Base-by-base conservation (phyloP, 1,140 invertebrate genomes). In the Chrysomallon squamiferum region DNA sequence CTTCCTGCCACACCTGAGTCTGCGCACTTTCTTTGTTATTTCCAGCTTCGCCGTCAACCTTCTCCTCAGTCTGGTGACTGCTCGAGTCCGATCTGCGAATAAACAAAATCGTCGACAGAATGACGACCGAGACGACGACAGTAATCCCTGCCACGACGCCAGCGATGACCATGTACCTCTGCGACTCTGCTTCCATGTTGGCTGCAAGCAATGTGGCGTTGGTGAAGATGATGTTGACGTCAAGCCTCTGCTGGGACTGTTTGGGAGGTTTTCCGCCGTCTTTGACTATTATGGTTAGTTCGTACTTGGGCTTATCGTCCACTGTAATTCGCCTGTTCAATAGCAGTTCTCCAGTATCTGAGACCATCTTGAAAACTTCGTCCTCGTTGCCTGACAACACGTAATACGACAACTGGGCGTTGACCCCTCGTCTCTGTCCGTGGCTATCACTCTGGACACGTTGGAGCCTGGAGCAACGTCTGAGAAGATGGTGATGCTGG, bases 311-410 rank as follows among this genome's bases (percentile, higher is more conserved):
- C 22, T 71, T 68, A 29, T 75, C 72, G 2, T 38, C 59, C 0
- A 66, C 63, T 20, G 64, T 65, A 25, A 74, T 62, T 3, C 61
- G 62, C 59, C 69, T 69, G 3, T 52, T 50, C 27, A 80, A 63
- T 9, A 59, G 71, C 27, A 82, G 57, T 43, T 71, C 58, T 13
- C 80, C 80, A 1, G 67, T 65, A 29, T 71, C 60, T 2, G 62
- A 50, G 59, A 74, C 66, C n/a, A 82, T 45, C 13, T 67, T 56
- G 84, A 98, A 98, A 33, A 87, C 79, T 66, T 92, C 89, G 2
- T 89, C 86, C 45, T 91, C 89, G 82, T 96, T 95, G n/a, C 94
- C 94, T 30, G 90, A 90, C 0, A 91, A 91, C 69, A 98, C 95
- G 60, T 89, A 88, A 81, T 96, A 97, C 3, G 90, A 84, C 3